These are phyloP conservation scores for Laterallus jamaicensis DNA, from an alignment of 2,113 vertebrate genomes.

Conservation along the genomic window DNA sequence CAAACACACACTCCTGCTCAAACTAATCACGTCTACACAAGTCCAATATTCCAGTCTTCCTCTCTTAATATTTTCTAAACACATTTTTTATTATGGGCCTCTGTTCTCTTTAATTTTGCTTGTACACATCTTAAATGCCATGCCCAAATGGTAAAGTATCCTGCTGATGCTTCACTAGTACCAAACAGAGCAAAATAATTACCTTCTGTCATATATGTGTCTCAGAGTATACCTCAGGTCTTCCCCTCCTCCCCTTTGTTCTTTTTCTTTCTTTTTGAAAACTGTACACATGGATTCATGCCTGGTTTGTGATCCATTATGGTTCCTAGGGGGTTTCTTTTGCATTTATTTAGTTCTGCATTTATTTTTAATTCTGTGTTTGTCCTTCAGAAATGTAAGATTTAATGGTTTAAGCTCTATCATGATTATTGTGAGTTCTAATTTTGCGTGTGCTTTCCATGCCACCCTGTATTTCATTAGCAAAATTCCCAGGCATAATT, in stretches of 20 bases:
- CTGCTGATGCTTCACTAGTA: background rate
- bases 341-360: background rate
- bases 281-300: background rate
- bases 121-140: background rate
- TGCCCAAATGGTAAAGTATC: background rate
- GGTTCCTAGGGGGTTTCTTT: background rate
- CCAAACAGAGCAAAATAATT: conserved; percentile 19
- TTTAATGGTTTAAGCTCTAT: background rate
- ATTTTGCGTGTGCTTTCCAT: background rate
- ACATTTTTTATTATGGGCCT: background rate
- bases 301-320: background rate
- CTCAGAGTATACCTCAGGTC: background rate
- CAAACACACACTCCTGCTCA: background rate
- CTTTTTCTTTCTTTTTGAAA: background rate
- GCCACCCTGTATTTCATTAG: background rate
- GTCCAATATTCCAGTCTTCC: background rate
- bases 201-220: background rate
- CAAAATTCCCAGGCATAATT: background rate
- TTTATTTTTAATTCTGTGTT: background rate
- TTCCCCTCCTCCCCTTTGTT: background rate
- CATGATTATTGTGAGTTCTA: background rate
- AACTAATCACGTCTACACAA: background rate
- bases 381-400: background rate
- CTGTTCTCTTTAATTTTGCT: background rate
- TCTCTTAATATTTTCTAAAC: background rate